Evolutionary conservation across 2,113 vertebrate genomes (phyloP).

Genomic region (Triplophysa tibetana): DNA sequence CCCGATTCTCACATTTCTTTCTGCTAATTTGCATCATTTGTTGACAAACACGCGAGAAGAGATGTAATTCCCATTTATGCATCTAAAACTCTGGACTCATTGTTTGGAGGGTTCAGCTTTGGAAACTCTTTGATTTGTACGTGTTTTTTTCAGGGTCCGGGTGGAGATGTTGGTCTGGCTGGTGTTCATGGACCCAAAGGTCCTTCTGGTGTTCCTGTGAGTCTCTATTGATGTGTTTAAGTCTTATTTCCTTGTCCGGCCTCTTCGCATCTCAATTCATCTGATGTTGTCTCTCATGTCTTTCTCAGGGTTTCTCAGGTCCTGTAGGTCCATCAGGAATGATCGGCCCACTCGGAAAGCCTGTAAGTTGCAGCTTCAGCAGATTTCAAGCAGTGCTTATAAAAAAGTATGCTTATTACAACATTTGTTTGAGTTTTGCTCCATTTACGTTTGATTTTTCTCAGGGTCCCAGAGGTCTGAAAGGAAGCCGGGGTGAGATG

Average conservation of each 20-base stretch:
- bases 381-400: background rate
- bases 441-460: constrained; percentile 45
- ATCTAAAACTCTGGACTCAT: no score
- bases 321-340: constrained; percentile 84
- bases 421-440: background rate
- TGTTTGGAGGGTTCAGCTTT: no score
- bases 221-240: constrained; percentile 49
- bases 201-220: constrained; percentile 81
- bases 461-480: constrained; percentile 87
- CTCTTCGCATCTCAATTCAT: background rate
- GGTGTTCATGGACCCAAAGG: constrained; percentile 90
- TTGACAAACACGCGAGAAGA: no score
- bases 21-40: no score
- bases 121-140: no score
- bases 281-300: constrained; percentile 9
- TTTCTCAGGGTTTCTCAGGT: constrained; percentile 86
- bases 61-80: no score
- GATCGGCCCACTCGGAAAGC: constrained; percentile 85
- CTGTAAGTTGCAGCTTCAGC: constrained; percentile 74
- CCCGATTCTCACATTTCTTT: no score
- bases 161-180: constrained; percentile 81
- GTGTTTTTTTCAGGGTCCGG: constrained; percentile 78
- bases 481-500: constrained; percentile 87
- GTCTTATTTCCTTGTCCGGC: background rate
- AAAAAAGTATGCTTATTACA: background rate